Base-by-base conservation (phyloP, 2,113 vertebrate species). In the Gymnarchus niloticus region DNA sequence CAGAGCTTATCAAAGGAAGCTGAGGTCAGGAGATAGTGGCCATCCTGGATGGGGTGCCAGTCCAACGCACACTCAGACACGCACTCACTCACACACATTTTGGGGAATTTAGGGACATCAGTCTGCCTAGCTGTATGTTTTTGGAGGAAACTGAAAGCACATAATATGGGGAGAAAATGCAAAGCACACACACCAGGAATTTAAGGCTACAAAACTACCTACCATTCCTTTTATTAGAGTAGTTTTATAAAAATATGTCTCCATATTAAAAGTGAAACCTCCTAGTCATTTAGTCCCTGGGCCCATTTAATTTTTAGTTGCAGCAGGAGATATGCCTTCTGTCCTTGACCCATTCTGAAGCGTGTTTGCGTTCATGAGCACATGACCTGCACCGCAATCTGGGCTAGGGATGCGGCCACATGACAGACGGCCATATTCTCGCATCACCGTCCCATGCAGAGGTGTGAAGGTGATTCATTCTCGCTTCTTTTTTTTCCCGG, bases 391-490 rank as follows among this genome's bases (percentile, higher is more conserved):
- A 14, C 14, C 21, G 28, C 61, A 61, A 23, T 59, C 56, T 84
- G 83, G 33, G 57, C 23, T 48, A 59, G 33, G 12, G 80, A 84
- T 46, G 54, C 14, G 23, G 57, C 65, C 28, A 59, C 56, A 59
- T 23, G 28, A 23, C 52, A 59, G 82, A 19, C 14, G 57, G 23
- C 57, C 10, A 10, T 23, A 48, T 19, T 73, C 69, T 78, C 82
- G 56, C 9, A 41, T 48, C 33, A 25, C 14, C 65, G 48, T 21
- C 25, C 83, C 48, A 41, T 51, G 3, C 76, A 54, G 46, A 33
- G 54, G 49, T 77, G 65, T 59, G 83, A 56, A 83, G 23, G 51
- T 84, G 48, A 84, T 37, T 87, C 14, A 83, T 78, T 49, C 44
- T 65, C 56, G 37, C 57, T 5, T 14, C 44, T 54, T 81, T 14